Evolutionary conservation across 1,140 invertebrate species (phyloP), one percentile per base, ranked within the genome.

Genomic region (Drosophila nebulosa): DNA sequence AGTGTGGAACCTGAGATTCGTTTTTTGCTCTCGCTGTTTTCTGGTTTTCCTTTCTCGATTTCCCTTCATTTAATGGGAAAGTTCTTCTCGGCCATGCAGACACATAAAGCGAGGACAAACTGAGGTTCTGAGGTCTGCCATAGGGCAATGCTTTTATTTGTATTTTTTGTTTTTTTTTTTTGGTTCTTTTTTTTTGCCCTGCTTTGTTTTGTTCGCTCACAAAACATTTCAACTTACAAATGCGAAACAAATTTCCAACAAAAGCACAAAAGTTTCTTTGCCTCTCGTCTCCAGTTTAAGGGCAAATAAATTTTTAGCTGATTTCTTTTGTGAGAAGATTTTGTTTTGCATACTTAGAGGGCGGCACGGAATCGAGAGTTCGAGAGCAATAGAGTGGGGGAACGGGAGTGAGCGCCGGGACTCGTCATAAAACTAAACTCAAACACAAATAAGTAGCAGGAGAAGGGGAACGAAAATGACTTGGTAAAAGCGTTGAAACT

Each of bases 241-340:
- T 86, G 83, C 84, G 84, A 86, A 86, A 86, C 84, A 86, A 86
- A 86, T 86, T 88, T 86, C 83, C 88, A 86, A 86, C 83, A 86
- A 86, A 86, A 88, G 78, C 78, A 78, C 74, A 86, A 79, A 77
- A 88, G 71, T 88, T 86, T 36, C 35, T 35, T 27, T 36, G 12
- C 57, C 46, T 78, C 46, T 64, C 51, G 35, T 61, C 67, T 39
- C 39, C 69, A 71, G 51, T 64, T 46, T 46, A 62, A 72, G 74
- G 55, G 60, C 66, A 85, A 85, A 85, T 86, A 85, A 62, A 86
- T 88, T 88, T 86, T 78, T 78, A 81, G 78, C 78, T 81, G 78
- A 81, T 86, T 85, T 85, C 69, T 74, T 83, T 78, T 81, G 62
- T 80, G 68, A 63, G 39, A 16, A 18, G 69, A 68, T 66, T 70